Evolutionary conservation across 2,113 vertebrate genomes (phyloP), one percentile per base, ranked within the genome.

Genomic region (Amazona vittata): DNA sequence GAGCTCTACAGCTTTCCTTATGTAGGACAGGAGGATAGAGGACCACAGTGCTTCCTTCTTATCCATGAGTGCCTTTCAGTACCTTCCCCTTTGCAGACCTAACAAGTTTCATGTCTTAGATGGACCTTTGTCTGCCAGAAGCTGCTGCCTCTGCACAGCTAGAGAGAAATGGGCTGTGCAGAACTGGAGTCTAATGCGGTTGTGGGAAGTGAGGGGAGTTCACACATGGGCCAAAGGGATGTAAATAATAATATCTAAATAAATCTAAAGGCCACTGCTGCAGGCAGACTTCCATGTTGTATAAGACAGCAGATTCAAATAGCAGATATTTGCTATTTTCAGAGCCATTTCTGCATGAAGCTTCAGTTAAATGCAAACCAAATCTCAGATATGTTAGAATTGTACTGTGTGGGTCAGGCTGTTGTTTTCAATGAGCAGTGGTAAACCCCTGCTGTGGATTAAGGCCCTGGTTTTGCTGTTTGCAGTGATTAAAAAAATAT

Each of bases 221-320:
- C 73, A 77, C 89, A 94, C 73, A 69, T 85, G 80, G 87, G 47
- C 73, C 41, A 70, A 90, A 86, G 37, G 43, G 89, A 82, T 22
- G 33, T 59, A 59, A 59, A 35, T 15, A 59, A 24, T 35, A 10
- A 35, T 9, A 59, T 59, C 21, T 59, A 59, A 35, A 89, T 65
- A 83, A 77, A 96, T 75, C 50, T 93, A 43, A 94, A 84, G 92
- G 21, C 17, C 33, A 20, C 64, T 88, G 89, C 75, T 97, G 44
- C 87, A 92, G 95, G 84, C 92, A 92, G 91, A 70, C 47, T 97
- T 96, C 94, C 75, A 83, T 5, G 44, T 91, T 95, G 80, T 90
- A 44, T 63, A 75, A 89, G 59, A 80, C 44, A 70, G 49, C 86
- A 88, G 60, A 85, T 50, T 89, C 84, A 57, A 69, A 68, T 84